Conservation (phyloP, 2,888 invertebrate genomes). For the Dryocosmus kuriphilus region DNA sequence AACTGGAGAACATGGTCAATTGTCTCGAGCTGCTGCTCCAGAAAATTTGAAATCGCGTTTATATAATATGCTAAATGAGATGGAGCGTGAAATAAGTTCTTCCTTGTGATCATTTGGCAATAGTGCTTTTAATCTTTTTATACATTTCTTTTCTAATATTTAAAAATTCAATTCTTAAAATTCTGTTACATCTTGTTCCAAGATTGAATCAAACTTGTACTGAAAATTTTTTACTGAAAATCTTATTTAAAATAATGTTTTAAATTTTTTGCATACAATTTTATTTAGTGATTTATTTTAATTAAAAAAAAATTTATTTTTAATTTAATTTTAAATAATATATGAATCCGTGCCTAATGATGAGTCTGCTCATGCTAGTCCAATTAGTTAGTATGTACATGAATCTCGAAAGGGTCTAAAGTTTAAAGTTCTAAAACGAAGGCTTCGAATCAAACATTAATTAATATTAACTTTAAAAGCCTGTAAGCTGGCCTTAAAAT, state of each 20-base stretch:
- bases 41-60: constrained; percentile 79
- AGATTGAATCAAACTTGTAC: no score
- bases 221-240: no score
- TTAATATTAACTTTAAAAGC: neutral
- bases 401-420: neutral
- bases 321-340: no score
- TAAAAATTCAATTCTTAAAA: no score
- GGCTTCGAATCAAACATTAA: constrained; percentile 3
- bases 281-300: neutral
- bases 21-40: constrained; percentile 78
- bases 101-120: constrained; percentile 39
- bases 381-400: constrained; percentile 4
- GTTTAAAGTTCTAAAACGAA: neutral
- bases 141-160: neutral
- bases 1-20: constrained; percentile 74
- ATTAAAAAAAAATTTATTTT: no score
- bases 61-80: constrained; percentile 79
- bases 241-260: no score
- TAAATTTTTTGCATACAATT: neutral
- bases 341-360: neutral
- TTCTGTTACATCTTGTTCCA: neutral
- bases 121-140: neutral
- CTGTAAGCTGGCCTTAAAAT: neutral
- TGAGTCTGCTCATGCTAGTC: constrained; percentile 15
- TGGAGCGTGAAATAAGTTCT: constrained; percentile 72